phyloP scores from a whole-genome alignment of 2,888 invertebrate genomes.

The Orthosia cruda region DNA sequence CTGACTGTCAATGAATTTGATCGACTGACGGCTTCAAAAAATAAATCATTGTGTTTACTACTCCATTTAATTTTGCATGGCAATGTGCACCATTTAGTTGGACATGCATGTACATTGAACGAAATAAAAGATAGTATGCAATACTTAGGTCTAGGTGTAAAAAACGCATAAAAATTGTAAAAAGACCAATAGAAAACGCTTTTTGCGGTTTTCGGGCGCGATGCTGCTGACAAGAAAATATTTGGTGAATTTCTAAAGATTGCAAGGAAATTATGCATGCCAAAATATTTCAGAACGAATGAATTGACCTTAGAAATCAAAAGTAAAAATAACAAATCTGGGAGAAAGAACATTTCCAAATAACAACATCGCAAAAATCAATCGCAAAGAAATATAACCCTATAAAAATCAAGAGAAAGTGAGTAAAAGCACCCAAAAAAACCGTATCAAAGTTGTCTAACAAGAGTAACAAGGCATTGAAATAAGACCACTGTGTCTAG shows the following conservation, averaged over 20 bases:
- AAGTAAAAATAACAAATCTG: background rate
- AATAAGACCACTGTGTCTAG: conserved; percentile 39
- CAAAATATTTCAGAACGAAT: background rate
- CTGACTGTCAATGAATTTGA: conserved; percentile 70
- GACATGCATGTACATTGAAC: background rate
- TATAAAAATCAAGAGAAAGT: conserved; percentile 33
- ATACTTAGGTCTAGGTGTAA: no score
- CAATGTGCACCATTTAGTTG: conserved; percentile 19
- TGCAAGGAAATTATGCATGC: background rate
- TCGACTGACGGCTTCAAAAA: conserved; percentile 58
- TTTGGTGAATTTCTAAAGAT: background rate
- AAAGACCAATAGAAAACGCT: background rate
- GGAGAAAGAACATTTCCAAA: background rate
- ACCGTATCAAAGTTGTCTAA: conserved; percentile 1
- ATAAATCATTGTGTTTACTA: conserved; percentile 42
- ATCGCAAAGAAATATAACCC: background rate
- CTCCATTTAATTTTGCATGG: conserved; percentile 17
- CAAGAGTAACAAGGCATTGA: conserved; percentile 14
- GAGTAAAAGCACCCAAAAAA: conserved; percentile 16
- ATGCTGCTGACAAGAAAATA: background rate
- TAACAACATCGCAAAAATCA: background rate
- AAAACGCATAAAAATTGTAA: no score
- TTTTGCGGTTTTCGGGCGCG: background rate
- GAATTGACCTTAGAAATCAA: no score
- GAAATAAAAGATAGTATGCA: no score